Evolutionary conservation across 2,797 vertebrate genomes (phyloP).

Genomic region (Sebastes glaucus): DNA sequence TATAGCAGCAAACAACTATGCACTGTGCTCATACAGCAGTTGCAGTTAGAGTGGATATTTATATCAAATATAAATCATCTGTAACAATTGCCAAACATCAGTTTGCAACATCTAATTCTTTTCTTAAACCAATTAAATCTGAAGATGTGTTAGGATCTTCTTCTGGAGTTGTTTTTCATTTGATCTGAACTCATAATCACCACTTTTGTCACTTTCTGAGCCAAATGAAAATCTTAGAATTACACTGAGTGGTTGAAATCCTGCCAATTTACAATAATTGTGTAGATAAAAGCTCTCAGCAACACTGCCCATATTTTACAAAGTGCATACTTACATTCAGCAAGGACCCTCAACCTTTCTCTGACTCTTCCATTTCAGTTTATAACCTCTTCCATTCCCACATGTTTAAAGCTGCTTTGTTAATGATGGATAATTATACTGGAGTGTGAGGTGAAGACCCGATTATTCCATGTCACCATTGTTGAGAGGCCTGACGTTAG

Average conservation of each 20-base stretch:
- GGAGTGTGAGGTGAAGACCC: constrained; percentile 25
- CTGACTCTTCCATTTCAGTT: constrained; percentile 28
- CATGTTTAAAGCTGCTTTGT: constrained; percentile 26
- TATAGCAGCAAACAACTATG: too few relatives aligned
- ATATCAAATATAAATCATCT: neutral
- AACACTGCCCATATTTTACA: neutral
- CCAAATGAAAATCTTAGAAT: neutral
- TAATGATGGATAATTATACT: constrained; percentile 54
- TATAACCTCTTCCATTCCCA: constrained; percentile 28
- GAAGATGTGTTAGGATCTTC: neutral
- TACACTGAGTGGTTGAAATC: neutral
- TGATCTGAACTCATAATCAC: neutral
- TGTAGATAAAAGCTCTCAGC: constrained; percentile 6
- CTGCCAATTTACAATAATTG: neutral
- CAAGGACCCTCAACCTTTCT: constrained; percentile 28
- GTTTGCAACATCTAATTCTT: neutral
- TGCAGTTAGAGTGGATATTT: neutral
- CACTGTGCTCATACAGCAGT: too few relatives aligned
- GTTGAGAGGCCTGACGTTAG: constrained; percentile 11
- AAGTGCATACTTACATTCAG: constrained; percentile 19
- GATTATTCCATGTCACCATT: constrained; percentile 5
- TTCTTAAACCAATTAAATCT: neutral
- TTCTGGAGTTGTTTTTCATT: neutral
- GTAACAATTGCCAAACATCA: neutral
- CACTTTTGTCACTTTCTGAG: neutral